phyloP scores from a whole-genome alignment of 2,797 vertebrate genomes.

The Hylomyscus alleni region DNA sequence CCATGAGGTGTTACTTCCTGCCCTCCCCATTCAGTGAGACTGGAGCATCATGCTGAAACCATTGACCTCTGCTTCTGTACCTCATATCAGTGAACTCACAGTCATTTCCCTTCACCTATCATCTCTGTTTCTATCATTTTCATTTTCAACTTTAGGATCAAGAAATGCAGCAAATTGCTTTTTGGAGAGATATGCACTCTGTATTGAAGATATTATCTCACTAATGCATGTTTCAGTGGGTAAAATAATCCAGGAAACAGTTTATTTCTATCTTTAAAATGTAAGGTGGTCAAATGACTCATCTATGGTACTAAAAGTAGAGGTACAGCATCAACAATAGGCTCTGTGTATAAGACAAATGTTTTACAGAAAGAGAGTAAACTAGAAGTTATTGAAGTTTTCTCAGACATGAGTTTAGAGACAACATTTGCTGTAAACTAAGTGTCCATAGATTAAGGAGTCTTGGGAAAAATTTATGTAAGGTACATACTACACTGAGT shows the following conservation, averaged over 20 bases:
- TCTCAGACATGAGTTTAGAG: neutral
- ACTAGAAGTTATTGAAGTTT: slow-evolving; percentile 52
- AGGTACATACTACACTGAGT: neutral
- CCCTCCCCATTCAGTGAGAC: neutral
- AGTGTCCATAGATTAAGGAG: neutral
- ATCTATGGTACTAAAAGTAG: slow-evolving; percentile 52
- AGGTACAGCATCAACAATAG: neutral
- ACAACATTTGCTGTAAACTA: slow-evolving; percentile 30
- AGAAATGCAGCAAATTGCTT: slow-evolving; percentile 32
- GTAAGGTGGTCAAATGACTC: slow-evolving; percentile 76
- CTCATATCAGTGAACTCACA: neutral
- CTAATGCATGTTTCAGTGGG: neutral
- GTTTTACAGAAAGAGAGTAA: neutral
- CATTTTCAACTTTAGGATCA: neutral
- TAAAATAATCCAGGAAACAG: slow-evolving; percentile 50
- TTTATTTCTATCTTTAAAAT: slow-evolving; percentile 70
- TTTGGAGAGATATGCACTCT: slow-evolving; percentile 21
- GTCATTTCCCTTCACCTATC: neutral
- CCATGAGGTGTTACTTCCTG: neutral
- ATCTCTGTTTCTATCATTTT: neutral
- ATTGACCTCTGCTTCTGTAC: neutral
- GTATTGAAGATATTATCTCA: slow-evolving; percentile 77
- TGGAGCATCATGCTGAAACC: neutral
- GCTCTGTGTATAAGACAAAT: slow-evolving; percentile 19
- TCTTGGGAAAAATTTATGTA: neutral